Base-by-base conservation (phyloP, 1,140 invertebrate species). In the Scylla paramamosain region DNA sequence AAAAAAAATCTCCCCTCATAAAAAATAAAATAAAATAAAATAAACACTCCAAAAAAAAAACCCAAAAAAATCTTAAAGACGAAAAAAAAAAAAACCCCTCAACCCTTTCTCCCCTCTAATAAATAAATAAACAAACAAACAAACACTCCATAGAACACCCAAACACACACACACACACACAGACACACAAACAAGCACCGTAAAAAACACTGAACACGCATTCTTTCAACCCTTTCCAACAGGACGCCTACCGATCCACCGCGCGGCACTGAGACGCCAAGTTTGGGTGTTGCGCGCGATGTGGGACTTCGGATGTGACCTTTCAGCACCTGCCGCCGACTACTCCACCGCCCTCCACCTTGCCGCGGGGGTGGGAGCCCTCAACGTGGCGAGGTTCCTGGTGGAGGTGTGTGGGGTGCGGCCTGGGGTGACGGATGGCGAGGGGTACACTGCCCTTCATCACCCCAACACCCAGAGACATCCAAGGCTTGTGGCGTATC, bases 391-490 rank as follows among this genome's bases (percentile, higher is more conserved):
- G 0, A 12, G 67, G 12, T 77, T 77, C 67, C 25, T 77, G 25
- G 67, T 77, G 67, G 67, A 77, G 67, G 67, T n/a, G 67, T 77
- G 67, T 8, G 67, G 67, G 20, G 67, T 77, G 67, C 8, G 67
- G 67, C 67, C 67, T n/a, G 67, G 67, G 20, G 67, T 77, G 67
- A 77, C 67, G 67, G 67, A 77, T 8, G 67, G 67, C 1, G 67
- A 25, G 67, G 67, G 67, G 20, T 77, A 77, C 67, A 77, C 67
- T 25, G 67, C 67, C 2, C 25, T 77, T 7, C 67, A 77, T n/a
- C 67, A 77, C 67, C 67, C 67, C 67, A 77, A 77, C 67, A 77
- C 67, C 67, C 67, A 77, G 67, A 25, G 67, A n/a, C 67, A 77
- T 20, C 67, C 67, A 6, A 25, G 67, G 1, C 20, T 77, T 2